A percentile compares a stretch with the other conserved stretches of the same genome.
Evolutionary conservation across 2,113 vertebrate species (phyloP).

Genomic region (Dromas ardeola): DNA sequence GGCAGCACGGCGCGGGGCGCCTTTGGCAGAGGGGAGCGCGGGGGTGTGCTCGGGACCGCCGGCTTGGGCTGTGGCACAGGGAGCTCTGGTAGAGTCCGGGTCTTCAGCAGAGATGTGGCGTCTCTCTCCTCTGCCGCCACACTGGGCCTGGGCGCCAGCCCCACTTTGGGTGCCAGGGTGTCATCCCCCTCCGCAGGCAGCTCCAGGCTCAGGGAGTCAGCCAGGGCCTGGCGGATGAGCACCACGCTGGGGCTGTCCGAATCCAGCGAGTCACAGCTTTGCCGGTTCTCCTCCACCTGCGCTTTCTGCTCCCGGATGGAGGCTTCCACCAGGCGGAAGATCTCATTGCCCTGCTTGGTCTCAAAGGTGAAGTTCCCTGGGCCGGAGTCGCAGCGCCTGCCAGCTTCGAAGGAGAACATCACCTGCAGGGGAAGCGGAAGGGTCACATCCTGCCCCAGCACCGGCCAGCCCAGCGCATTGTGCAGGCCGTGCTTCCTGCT

Average conservation of each 20-base stretch:
- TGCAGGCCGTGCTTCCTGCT: neutral
- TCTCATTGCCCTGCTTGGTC: constrained; percentile 94
- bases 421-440: constrained; percentile 74
- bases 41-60: constrained; percentile 20
- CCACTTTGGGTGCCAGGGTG: neutral
- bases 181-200: neutral
- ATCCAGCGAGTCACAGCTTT: constrained; percentile 73
- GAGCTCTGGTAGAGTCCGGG: constrained; percentile 80
- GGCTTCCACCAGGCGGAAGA: constrained; percentile 90
- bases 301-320: constrained; percentile 91
- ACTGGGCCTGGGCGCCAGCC: constrained; percentile 59
- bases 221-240: constrained; percentile 66
- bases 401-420: constrained; percentile 98
- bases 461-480: accelerated
- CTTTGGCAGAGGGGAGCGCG: constrained; percentile 68
- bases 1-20: neutral
- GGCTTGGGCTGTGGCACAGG: constrained; percentile 34
- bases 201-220: constrained; percentile 60
- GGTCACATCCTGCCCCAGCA: neutral
- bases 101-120: constrained; percentile 50
- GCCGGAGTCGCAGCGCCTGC: constrained; percentile 92
- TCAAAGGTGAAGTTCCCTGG: constrained; percentile 98
- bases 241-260: constrained; percentile 57
- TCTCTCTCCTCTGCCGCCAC: constrained; percentile 42
- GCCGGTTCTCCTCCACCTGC: constrained; percentile 77